A percentile compares a stretch with the other conserved stretches of the same genome.
Evolutionary conservation across 2,113 vertebrate species (phyloP).

Genomic region (Vidua macroura): DNA sequence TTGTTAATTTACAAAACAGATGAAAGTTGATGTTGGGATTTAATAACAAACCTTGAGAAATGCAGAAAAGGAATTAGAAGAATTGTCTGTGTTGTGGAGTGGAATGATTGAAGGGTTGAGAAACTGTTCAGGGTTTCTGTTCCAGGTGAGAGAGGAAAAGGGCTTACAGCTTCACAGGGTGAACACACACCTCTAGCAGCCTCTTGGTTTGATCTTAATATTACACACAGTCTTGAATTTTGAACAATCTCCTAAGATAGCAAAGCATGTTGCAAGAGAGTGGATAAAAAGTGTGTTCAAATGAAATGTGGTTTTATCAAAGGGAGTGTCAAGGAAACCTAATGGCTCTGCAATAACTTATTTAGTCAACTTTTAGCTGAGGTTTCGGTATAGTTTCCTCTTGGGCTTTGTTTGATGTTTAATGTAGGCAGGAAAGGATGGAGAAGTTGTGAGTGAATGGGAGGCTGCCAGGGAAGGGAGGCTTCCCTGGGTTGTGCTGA

Average conservation of each 20-base stretch:
- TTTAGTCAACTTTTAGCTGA: not conserved
- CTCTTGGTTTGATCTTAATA: not conserved
- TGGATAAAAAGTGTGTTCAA: not conserved
- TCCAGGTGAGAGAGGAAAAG: not conserved
- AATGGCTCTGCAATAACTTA: not conserved
- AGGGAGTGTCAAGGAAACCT: not conserved
- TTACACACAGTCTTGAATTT: not conserved
- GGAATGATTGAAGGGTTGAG: not conserved
- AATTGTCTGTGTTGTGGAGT: not conserved
- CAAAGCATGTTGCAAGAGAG: not conserved
- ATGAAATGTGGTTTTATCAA: not conserved
- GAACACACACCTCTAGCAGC: not conserved
- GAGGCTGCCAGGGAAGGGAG: not conserved
- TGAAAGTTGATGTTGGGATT: not conserved
- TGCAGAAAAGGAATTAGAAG: not conserved
- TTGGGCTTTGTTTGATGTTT: not conserved
- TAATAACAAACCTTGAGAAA: not conserved
- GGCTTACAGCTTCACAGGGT: not conserved
- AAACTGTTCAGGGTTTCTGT: not conserved
- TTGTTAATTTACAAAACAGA: not conserved
- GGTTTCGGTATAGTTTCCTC: not conserved
- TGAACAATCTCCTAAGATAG: not conserved
- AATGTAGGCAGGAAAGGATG: not conserved
- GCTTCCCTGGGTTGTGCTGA: not conserved
- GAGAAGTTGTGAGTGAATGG: not conserved